phyloP scores from a whole-genome alignment of 1,140 invertebrate species.

The Microplitis demolitor region DNA sequence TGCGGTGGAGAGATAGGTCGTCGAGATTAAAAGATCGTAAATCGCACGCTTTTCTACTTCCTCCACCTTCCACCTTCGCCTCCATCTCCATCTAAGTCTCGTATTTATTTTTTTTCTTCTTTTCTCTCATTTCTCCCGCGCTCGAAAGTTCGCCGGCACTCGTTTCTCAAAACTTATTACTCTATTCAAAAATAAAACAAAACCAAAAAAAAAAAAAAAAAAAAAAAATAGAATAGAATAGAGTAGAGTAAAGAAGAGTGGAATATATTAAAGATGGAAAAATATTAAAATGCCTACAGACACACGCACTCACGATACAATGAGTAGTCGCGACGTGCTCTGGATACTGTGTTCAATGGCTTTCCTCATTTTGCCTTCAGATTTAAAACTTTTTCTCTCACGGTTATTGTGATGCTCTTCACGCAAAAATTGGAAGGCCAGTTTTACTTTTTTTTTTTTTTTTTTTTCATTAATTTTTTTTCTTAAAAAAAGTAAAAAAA shows the following conservation, averaged over 20 bases:
- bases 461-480: not conserved
- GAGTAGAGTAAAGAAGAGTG: no score
- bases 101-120: not conserved
- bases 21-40: constrained; percentile 45
- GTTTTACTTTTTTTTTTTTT: not conserved
- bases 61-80: not conserved
- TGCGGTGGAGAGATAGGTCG: constrained; percentile 36
- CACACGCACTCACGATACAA: constrained; percentile 40
- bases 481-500: not conserved
- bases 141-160: not conserved
- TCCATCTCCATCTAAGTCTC: no score
- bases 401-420: constrained; percentile 5
- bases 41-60: constrained; percentile 39
- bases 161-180: not conserved
- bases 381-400: not conserved
- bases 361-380: not conserved
- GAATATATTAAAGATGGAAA: not conserved
- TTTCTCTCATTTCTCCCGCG: not conserved
- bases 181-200: not conserved
- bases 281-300: constrained; percentile 36
- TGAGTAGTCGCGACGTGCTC: constrained; percentile 52
- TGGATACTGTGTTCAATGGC: constrained; percentile 41
- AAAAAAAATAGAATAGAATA: not conserved
- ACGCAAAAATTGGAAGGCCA: not conserved
- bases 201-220: not conserved